Evolutionary conservation across 2,113 vertebrate species (phyloP), one percentile per base, ranked within the genome.

Genomic region (Psittacula cyanocephala): DNA sequence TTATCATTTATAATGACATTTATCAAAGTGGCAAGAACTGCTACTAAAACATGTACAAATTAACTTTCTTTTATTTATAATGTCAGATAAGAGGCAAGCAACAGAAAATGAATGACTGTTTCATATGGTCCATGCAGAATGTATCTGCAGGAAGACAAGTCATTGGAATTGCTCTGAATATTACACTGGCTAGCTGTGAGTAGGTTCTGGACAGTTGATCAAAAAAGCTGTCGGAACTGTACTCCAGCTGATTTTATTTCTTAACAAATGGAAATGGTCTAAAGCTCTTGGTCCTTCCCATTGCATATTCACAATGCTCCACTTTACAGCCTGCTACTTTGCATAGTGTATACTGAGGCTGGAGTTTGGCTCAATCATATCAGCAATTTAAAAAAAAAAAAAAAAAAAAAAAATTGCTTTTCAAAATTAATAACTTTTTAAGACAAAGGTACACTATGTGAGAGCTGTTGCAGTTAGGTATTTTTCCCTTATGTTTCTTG

Each of bases 1-100:
- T 90, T 96, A 90, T 88, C 29, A 33, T 91, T 94, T 93, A 59
- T 74, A 94, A 77, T 80, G 28, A 41, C 75, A 85, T 95, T 92
- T 89, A 70, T 89, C 71, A 80, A 95, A 86, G 37, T 88, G 60
- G 37, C 1, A 25, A 88, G 53, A 89, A 69, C 63, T 0, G 2
- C 24, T 20, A 77, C 52, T 89, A 70, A 94, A 81, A 77, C 39
- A 55, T 64, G 41, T 69, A 57, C 27, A 76, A 87, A 94, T 81
- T 89, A 62, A 86, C 53, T 95, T 91, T 35, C 22, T 47, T 86
- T 69, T 89, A 82, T 90, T 91, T 96, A 39, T 74, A 81, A 67
- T 59, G 39, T 75, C 67, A 91, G 64, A 86, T 80, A 89, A 94
- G 41, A 86, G 28, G 44, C 44, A 86, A 86, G 44, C 7, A 90